These are phyloP conservation scores for Petrosia ficiformis DNA, from an alignment of 37 sponge, comb jelly and placozoan genomes.

Conservation along the genomic window DNA sequence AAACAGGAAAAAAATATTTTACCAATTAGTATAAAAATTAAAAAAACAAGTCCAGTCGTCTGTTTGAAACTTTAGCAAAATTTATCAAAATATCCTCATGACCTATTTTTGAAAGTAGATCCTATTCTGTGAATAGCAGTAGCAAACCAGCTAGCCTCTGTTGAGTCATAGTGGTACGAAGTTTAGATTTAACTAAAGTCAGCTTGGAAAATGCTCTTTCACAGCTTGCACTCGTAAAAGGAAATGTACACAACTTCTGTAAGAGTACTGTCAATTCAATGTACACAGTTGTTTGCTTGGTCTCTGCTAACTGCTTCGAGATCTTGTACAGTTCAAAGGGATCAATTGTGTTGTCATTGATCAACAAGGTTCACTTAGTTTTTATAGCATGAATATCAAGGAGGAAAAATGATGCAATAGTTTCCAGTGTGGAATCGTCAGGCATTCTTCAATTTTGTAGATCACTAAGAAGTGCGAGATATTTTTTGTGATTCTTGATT, in stretches of 20 bases:
- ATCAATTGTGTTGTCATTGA: conserved; percentile 28
- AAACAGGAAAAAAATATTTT: no score
- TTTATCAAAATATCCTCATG: conserved; percentile 4
- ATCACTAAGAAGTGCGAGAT: conserved; percentile 6
- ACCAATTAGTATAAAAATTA: no score
- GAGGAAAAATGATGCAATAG: background rate
- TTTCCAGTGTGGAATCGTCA: background rate
- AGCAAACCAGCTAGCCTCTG: background rate
- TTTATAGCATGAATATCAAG: conserved; percentile 11
- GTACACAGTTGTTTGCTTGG: conserved; percentile 19
- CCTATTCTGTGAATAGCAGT: conserved; percentile 10
- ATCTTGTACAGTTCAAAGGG: conserved; percentile 1
- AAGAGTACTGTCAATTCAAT: conserved; percentile 15
- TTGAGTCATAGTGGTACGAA: conserved; percentile 13
- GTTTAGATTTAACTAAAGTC: background rate
- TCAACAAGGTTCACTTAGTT: conserved; percentile 9
- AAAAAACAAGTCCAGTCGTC: conserved; percentile 11
- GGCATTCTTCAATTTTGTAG: conserved; percentile 9
- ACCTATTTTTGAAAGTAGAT: background rate
- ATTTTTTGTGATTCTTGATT: conserved; percentile 23
- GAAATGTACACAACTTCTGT: background rate
- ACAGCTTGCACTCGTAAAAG: conserved; percentile 13
- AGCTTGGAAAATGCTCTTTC: conserved; percentile 6
- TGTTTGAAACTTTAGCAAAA: conserved; percentile 5
- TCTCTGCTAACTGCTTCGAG: conserved; percentile 19